Conservation (phyloP, 1,140 invertebrate genomes). For the Capitella teleta region DNA sequence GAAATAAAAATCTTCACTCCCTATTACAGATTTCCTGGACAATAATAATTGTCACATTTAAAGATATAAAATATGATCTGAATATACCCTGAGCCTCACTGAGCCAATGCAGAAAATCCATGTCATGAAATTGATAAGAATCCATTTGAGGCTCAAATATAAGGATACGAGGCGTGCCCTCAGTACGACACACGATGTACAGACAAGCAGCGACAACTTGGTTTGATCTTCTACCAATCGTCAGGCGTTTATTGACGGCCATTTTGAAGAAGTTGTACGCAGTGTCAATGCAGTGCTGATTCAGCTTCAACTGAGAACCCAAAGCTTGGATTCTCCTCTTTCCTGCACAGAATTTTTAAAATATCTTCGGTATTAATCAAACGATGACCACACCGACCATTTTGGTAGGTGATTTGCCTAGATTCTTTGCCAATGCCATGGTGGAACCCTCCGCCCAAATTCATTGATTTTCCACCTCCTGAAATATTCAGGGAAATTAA, state of each 20-base stretch:
- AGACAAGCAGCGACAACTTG: constrained; percentile 94
- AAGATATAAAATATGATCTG: too few species aligned
- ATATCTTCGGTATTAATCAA: neutral
- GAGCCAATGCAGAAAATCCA: too few species aligned
- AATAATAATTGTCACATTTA: too few species aligned
- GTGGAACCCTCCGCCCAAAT: constrained; percentile 54
- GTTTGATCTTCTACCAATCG: constrained; percentile 76
- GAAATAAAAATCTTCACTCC: too few species aligned
- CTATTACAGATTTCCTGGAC: too few species aligned
- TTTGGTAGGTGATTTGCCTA: constrained; percentile 73
- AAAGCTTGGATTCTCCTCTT: constrained; percentile 35
- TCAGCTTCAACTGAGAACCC: constrained; percentile 51
- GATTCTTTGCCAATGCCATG: constrained; percentile 74
- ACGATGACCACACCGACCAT: constrained; percentile 55
- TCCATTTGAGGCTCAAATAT: too few species aligned
- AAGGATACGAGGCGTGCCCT: constrained; percentile 87
- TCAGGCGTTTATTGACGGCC: constrained; percentile 65
- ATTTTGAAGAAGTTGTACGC: constrained; percentile 95
- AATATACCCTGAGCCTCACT: too few species aligned
- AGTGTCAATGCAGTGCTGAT: constrained; percentile 81
- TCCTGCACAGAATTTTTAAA: constrained; percentile 18
- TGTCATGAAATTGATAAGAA: too few species aligned
- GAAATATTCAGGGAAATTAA: constrained; percentile 24
- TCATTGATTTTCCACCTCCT: constrained; percentile 25
- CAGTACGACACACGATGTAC: constrained; percentile 90